A percentile compares a stretch with the other conserved stretches of the same genome.
These are phyloP conservation scores for Meloidogyne chitwoodi DNA, from an alignment of 1,140 invertebrate genomes.

Conservation along the genomic window DNA sequence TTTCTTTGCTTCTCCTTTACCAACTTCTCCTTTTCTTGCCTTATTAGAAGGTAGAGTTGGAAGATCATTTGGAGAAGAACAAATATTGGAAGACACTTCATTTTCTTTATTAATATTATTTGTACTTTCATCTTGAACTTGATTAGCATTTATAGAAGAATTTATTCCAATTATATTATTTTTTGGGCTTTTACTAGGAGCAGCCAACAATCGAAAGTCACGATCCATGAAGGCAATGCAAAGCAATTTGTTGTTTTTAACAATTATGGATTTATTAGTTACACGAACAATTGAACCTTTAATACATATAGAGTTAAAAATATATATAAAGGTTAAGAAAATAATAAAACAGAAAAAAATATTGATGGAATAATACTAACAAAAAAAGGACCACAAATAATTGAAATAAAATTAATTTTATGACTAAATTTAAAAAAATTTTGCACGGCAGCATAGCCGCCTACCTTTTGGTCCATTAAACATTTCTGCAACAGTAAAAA, in stretches of 20 bases:
- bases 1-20: not conserved
- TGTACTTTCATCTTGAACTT: not conserved
- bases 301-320: slow-evolving; percentile 4
- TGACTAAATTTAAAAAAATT: too few relatives aligned
- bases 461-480: too few relatives aligned
- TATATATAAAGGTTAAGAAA: too few relatives aligned
- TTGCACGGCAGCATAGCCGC: too few relatives aligned
- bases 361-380: too few relatives aligned
- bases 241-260: slow-evolving; percentile 22
- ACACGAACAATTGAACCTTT: slow-evolving; percentile 51
- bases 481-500: too few relatives aligned
- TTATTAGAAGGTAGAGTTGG: not conserved
- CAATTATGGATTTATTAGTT: slow-evolving; percentile 25
- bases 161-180: slow-evolving; percentile 23
- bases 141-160: not conserved
- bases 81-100: not conserved
- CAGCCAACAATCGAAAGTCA: slow-evolving; percentile 46
- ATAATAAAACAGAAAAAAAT: too few relatives aligned
- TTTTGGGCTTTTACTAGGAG: slow-evolving; percentile 44
- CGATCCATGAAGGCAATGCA: slow-evolving; percentile 47
- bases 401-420: too few relatives aligned
- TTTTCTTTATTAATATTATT: not conserved
- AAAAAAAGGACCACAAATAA: too few relatives aligned
- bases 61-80: not conserved
- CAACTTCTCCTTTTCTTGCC: not conserved